Evolutionary conservation across 64 coral and sea anemone species (phyloP).

Genomic region (Montipora cactus): DNA sequence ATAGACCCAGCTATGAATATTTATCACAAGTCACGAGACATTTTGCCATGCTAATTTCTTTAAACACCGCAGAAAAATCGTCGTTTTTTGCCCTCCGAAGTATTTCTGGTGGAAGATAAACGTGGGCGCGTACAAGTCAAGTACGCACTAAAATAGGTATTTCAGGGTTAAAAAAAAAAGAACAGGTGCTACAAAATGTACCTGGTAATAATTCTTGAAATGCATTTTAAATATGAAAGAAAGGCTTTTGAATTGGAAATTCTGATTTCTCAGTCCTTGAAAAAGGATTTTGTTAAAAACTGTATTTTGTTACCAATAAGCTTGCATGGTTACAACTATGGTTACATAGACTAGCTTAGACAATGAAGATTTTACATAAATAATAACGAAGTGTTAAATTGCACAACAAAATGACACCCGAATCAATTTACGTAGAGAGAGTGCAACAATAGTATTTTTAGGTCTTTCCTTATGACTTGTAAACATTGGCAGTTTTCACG

Average conservation of each 20-base stretch:
- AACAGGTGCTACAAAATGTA: not conserved
- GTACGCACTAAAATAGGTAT: not conserved
- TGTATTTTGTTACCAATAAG: not conserved
- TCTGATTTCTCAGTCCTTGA: too few species aligned
- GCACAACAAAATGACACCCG: not conserved
- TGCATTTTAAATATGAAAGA: not conserved
- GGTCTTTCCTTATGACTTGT: not conserved
- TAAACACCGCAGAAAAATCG: not conserved
- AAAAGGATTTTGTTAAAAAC: not conserved
- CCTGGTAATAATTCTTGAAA: not conserved
- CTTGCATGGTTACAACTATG: not conserved
- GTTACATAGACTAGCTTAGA: not conserved
- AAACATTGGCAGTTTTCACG: not conserved
- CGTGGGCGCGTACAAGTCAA: not conserved
- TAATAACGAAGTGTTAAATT: not conserved
- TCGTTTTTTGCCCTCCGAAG: not conserved
- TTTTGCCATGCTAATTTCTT: not conserved
- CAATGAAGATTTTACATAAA: not conserved
- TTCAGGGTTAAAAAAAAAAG: not conserved
- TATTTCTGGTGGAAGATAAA: not conserved
- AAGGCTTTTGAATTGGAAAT: not conserved
- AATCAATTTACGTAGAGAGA: not conserved
- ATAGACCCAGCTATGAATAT: constrained; percentile 17
- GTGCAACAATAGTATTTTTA: not conserved
- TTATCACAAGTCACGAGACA: not conserved